Percentiles rank a stretch among this genome's conserved stretches.
phyloP scores from a whole-genome alignment of 2,113 vertebrate genomes.

The Ceratotherium simum region DNA sequence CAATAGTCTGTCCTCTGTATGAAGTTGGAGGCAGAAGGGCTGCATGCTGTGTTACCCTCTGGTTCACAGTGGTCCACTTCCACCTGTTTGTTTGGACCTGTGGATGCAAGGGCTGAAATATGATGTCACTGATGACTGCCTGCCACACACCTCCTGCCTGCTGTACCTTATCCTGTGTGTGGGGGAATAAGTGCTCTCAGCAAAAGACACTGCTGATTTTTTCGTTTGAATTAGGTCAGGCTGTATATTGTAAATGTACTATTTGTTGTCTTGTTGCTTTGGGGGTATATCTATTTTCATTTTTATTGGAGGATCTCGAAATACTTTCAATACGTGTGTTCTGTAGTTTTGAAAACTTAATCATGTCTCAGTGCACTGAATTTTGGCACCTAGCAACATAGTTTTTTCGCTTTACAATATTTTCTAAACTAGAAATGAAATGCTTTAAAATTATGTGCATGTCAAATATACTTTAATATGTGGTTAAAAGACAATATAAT shows the following conservation, averaged over 20 bases:
- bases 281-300: background rate
- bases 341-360: conserved; percentile 34
- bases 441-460: conserved; percentile 31
- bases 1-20: background rate
- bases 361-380: conserved; percentile 15
- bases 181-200: background rate
- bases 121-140: no score
- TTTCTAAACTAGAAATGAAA: conserved; percentile 46
- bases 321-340: conserved; percentile 13
- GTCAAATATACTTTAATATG: background rate
- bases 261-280: background rate
- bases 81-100: background rate
- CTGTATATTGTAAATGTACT: background rate
- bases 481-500: background rate
- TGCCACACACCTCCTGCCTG: background rate
- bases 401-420: conserved; percentile 25
- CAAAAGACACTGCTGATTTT: background rate
- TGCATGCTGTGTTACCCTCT: background rate
- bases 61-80: background rate
- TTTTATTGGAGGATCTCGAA: conserved; percentile 31
- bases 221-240: background rate
- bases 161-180: fast-evolving
- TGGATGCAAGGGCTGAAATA: background rate
- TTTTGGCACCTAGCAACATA: background rate
- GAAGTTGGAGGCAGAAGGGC: background rate